Evolutionary conservation across 1,140 invertebrate species (phyloP), one percentile per base, ranked within the genome.

Genomic region (Heliconius himera): DNA sequence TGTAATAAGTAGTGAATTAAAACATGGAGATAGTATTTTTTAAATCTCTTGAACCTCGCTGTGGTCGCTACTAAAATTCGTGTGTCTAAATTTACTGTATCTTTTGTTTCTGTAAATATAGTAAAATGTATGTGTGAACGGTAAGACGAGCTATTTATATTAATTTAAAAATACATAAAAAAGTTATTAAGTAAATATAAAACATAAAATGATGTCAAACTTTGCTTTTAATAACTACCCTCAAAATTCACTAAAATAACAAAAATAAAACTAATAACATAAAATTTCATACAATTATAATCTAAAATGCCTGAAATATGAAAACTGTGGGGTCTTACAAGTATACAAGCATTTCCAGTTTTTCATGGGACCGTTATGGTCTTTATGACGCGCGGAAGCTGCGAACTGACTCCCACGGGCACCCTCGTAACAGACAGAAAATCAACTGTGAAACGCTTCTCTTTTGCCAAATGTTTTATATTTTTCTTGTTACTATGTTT

Each of bases 361-460:
- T 88, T 85, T 87, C 84, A 89, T 84, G 84, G 82, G 74, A 82
- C n/a, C 85, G 83, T 84, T 88, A 89, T 83, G 86, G 79, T 72
- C 83, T 86, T 87, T 89, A 89, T 86, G 77, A 78, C 56, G 70
- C 54, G 41, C 70, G 70, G 76, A 81, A 83, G 76, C 49, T 81
- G 76, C 77, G 70, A 81, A 85, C 82, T 83, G 84, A 82, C 76
- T 82, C 83, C 81, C 56, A 79, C 77, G 79, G 85, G 84, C 80
- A 54, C 70, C 81, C 73, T 85, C 80, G 82, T 76, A 74, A 77
- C 41, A 56, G 33, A 76, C 77, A 74, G 78, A 78, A 80, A 85
- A 85, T 87, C 79, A 77, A 70, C 76, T 83, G 82, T 82, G 79
- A 84, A 83, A 85, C 81, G 72, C 72, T 82, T 86, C 73, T 80